Evolutionary conservation across 2,113 vertebrate genomes (phyloP).

Genomic region (Oceanodroma tethys): DNA sequence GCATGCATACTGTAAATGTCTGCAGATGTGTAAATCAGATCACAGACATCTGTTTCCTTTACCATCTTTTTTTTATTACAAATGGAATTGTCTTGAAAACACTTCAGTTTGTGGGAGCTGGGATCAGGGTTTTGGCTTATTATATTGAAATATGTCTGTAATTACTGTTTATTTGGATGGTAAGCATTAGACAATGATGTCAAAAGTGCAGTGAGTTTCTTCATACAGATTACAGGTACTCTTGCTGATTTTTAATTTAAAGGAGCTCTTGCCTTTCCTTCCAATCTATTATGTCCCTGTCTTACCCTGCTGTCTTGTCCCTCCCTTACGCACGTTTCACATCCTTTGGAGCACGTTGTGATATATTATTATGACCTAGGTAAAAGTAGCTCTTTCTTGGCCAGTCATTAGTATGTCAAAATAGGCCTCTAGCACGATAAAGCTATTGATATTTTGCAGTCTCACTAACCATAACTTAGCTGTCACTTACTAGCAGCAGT

Average conservation of each 20-base stretch:
- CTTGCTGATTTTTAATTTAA: constrained; percentile 13
- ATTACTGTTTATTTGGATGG: constrained; percentile 40
- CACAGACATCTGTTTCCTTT: constrained; percentile 60
- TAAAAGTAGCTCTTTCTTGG: constrained; percentile 42
- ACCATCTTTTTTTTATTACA: constrained; percentile 56
- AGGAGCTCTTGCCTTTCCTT: not conserved
- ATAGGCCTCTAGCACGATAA: constrained; percentile 39
- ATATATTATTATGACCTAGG: constrained; percentile 48
- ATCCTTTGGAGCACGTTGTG: not conserved
- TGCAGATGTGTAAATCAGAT: constrained; percentile 60
- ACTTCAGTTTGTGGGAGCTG: constrained; percentile 3
- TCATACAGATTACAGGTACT: not conserved
- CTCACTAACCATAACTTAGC: not conserved
- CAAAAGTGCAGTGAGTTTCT: constrained; percentile 29
- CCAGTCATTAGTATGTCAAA: constrained; percentile 50
- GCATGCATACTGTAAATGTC: constrained; percentile 50
- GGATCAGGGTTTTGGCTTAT: constrained; percentile 25
- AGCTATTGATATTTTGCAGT: constrained; percentile 37
- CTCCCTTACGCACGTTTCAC: not conserved
- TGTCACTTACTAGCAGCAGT: not conserved
- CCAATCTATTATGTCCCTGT: not conserved
- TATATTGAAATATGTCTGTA: constrained; percentile 11
- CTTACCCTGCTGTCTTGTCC: not conserved
- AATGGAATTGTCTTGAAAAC: constrained; percentile 43
- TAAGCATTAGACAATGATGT: not conserved